Evolutionary conservation across 2,797 vertebrate genomes (phyloP).

Genomic region (Smutsia gigantea): DNA sequence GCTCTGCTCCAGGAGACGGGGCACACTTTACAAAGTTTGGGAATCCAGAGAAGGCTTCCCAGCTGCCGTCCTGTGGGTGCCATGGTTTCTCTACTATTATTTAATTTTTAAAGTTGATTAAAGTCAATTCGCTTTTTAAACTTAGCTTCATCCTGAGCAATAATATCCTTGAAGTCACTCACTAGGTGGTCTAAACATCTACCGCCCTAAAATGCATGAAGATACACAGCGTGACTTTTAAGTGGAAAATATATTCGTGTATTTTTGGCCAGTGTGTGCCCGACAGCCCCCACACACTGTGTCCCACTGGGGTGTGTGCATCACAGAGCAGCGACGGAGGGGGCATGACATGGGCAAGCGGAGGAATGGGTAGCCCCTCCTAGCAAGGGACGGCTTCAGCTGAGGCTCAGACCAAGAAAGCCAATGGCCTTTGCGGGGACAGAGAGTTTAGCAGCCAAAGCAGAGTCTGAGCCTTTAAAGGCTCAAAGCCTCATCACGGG

Average conservation of each 20-base stretch:
- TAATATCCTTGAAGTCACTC: neutral
- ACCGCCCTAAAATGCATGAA: neutral
- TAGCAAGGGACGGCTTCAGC: neutral
- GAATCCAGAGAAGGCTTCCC: neutral
- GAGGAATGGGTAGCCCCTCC: neutral
- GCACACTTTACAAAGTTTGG: fast-evolving
- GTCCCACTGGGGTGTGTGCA: fast-evolving
- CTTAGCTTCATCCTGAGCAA: neutral
- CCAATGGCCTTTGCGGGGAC: neutral
- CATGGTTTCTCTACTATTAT: neutral
- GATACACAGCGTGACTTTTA: neutral
- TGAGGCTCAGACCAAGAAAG: neutral
- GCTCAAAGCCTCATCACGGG: neutral
- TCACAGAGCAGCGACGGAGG: fast-evolving
- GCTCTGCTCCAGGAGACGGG: neutral
- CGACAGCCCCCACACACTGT: no score
- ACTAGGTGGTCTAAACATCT: neutral
- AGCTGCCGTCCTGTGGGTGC: fast-evolving
- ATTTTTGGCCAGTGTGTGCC: no score
- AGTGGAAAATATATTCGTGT: neutral
- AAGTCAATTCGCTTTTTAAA: neutral
- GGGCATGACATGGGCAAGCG: neutral
- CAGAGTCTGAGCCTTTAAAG: neutral
- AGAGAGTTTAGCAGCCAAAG: neutral
- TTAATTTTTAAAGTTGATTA: neutral